Evolutionary conservation across 2,888 invertebrate species (phyloP).

Genomic region (Nomada ferruginata): DNA sequence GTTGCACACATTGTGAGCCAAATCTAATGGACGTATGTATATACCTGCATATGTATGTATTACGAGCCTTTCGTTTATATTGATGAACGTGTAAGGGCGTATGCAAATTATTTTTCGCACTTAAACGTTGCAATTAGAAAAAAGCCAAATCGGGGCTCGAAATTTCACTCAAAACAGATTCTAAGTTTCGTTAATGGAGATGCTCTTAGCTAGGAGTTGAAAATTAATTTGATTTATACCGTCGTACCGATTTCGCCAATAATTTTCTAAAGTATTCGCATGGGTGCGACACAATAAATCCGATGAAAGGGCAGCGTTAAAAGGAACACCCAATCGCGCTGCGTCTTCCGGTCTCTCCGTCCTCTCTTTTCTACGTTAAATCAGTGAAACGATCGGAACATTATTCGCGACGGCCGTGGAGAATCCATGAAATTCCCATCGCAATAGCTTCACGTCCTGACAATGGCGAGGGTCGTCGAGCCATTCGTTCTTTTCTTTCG

Average conservation of each 20-base stretch:
- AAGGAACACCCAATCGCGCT: conserved; percentile 65
- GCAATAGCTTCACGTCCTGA: conserved; percentile 70
- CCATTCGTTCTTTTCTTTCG: conserved; percentile 66
- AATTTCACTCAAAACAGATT: too few species aligned
- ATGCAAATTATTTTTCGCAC: too few species aligned
- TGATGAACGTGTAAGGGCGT: too few species aligned
- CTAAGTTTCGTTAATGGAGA: too few species aligned
- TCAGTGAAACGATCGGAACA: conserved; percentile 72
- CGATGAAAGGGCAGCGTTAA: conserved; percentile 55
- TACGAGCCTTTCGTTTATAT: too few species aligned
- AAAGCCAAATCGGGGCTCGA: too few species aligned
- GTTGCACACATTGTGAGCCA: too few species aligned
- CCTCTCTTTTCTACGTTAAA: conserved; percentile 62
- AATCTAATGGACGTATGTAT: too few species aligned
- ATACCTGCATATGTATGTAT: too few species aligned
- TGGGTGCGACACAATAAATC: conserved; percentile 47
- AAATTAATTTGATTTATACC: conserved; percentile 1
- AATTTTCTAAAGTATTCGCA: conserved; percentile 11
- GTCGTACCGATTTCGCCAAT: conserved; percentile 3
- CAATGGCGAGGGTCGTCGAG: conserved; percentile 68
- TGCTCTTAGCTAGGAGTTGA: too few species aligned
- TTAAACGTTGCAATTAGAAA: too few species aligned
- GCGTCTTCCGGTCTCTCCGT: conserved; percentile 45
- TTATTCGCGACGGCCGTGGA: conserved; percentile 67
- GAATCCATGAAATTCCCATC: conserved; percentile 74